Conservation (phyloP, 2,797 vertebrate species). For the Mastacembelus armatus region DNA sequence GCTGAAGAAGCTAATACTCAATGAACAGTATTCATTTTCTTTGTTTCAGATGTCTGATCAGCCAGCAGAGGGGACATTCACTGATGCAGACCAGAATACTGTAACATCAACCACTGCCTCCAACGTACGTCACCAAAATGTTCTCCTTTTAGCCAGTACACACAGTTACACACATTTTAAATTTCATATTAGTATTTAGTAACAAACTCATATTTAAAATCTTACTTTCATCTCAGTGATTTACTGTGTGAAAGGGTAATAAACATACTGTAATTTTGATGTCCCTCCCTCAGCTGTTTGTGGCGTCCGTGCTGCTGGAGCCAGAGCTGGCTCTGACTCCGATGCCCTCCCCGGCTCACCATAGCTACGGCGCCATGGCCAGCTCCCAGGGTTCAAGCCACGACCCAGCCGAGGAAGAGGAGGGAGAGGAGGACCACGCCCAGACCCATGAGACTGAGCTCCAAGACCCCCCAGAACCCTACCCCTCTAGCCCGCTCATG, state of each 20-base stretch:
- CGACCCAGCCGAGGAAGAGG: slow-evolving; percentile 67
- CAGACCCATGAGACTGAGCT: slow-evolving; percentile 79
- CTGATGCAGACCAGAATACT: slow-evolving; percentile 89
- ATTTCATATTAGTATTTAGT: background rate
- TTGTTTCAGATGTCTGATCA: slow-evolving; percentile 89
- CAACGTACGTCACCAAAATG: slow-evolving; percentile 80
- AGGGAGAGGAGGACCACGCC: slow-evolving; percentile 81
- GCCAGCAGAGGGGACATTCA: slow-evolving; percentile 85
- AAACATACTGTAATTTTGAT: slow-evolving; percentile 39
- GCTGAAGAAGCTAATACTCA: background rate
- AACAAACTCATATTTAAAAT: too few relatives aligned
- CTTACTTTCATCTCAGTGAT: too few relatives aligned
- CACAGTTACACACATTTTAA: background rate
- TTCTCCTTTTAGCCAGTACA: background rate
- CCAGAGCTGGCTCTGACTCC: slow-evolving; percentile 93
- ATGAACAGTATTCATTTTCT: slow-evolving; percentile 11
- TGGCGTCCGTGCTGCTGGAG: slow-evolving; percentile 94
- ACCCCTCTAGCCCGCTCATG: slow-evolving; percentile 84
- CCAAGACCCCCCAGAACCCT: slow-evolving; percentile 80
- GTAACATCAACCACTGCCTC: slow-evolving; percentile 91
- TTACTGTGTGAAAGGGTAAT: slow-evolving; percentile 21
- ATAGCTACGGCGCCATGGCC: slow-evolving; percentile 93
- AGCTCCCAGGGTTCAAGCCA: slow-evolving; percentile 86
- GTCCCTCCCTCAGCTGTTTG: slow-evolving; percentile 90
- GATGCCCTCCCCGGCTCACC: slow-evolving; percentile 92